Percentiles rank a stretch among this genome's conserved stretches.
phyloP scores from a whole-genome alignment of 2,113 vertebrate species.

The Casuarius casuarius region DNA sequence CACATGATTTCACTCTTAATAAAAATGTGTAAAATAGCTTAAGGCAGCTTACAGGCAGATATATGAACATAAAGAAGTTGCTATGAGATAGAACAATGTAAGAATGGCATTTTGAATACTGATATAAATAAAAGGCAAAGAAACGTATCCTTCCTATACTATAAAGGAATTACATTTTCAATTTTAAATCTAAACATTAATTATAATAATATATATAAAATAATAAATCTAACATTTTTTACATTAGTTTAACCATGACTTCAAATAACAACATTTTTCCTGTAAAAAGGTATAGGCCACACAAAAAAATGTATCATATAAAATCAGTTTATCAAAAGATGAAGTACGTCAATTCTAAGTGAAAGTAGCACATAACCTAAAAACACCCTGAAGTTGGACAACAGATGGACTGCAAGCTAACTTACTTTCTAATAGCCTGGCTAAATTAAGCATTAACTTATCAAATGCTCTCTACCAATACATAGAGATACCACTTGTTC shows the following conservation, averaged over 20 bases:
- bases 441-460: background rate
- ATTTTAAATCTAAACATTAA: slow-evolving; percentile 12
- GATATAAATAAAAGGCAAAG: background rate
- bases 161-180: background rate
- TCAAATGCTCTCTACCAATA: background rate
- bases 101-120: background rate
- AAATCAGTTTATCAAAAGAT: background rate
- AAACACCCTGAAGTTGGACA: background rate
- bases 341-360: background rate
- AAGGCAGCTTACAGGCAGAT: background rate
- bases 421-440: background rate
- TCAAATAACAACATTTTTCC: slow-evolving; percentile 16
- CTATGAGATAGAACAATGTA: background rate
- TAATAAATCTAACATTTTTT: background rate
- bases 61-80: background rate
- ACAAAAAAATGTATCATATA: background rate
- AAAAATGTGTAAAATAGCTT: background rate
- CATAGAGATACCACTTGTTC: background rate
- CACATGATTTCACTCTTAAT: background rate
- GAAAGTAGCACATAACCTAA: too few relatives aligned
- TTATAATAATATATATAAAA: too few relatives aligned
- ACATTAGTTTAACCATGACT: slow-evolving; percentile 11
- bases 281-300: background rate
- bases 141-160: background rate
- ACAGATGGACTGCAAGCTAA: background rate